A percentile compares a stretch with the other conserved stretches of the same genome.
These are phyloP conservation scores for Nesogale talazaci DNA, from an alignment of 2,113 vertebrate species.

Conservation along the genomic window DNA sequence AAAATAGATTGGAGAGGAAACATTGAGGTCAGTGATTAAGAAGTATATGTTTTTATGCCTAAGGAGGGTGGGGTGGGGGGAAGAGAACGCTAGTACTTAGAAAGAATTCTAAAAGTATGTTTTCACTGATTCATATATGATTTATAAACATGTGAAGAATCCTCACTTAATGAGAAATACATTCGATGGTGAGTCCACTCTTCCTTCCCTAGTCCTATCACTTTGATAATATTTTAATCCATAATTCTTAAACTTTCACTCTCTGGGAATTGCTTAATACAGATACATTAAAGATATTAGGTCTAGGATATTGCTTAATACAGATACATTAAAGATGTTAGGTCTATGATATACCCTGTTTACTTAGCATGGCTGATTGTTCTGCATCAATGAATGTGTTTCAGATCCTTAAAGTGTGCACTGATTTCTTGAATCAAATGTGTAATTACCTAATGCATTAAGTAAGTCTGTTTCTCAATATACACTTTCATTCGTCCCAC, in stretches of 20 bases:
- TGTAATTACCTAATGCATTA: slow-evolving; percentile 81
- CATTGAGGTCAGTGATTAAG: neutral
- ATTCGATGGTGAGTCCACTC: neutral
- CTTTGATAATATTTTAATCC: neutral
- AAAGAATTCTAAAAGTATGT: neutral
- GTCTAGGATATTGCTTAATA: neutral
- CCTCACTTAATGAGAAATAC: slow-evolving; percentile 11
- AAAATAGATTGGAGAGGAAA: neutral
- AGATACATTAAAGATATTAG: neutral
- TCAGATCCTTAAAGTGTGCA: slow-evolving; percentile 55
- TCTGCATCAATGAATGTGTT: slow-evolving; percentile 67
- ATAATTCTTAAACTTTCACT: neutral
- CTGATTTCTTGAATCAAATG: slow-evolving; percentile 82
- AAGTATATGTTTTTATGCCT: neutral
- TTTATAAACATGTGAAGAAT: slow-evolving; percentile 10
- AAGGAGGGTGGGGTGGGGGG: neutral
- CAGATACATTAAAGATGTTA: neutral
- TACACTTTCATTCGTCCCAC: slow-evolving; percentile 87
- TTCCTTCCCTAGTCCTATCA: neutral
- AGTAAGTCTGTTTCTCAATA: slow-evolving; percentile 84
- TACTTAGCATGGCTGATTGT: slow-evolving; percentile 46
- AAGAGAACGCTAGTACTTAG: neutral
- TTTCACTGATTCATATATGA: neutral
- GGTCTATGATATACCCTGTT: slow-evolving; percentile 14
- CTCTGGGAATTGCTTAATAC: neutral